Evolutionary conservation across 2,797 vertebrate genomes (phyloP).

Genomic region (Sternotherus odoratus): DNA sequence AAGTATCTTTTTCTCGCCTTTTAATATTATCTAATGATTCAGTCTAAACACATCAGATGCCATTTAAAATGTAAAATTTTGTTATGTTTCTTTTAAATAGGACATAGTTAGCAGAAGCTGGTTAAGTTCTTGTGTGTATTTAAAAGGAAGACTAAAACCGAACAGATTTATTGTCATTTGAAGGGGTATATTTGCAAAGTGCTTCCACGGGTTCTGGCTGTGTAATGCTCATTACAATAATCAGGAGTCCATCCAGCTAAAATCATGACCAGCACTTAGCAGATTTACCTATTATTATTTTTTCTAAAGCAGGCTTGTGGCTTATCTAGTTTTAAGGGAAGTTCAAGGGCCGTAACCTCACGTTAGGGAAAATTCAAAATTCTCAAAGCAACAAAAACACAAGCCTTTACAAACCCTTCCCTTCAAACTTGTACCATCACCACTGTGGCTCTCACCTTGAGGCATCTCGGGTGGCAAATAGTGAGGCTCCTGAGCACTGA

Average conservation of each 20-base stretch:
- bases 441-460: conserved; percentile 85
- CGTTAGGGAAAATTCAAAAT: fast-evolving
- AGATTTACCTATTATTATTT: neutral
- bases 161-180: neutral
- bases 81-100: conserved; percentile 12
- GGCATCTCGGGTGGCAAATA: conserved; percentile 94
- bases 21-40: conserved; percentile 57
- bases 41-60: conserved; percentile 50
- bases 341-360: neutral
- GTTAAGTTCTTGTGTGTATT: neutral
- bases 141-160: no score
- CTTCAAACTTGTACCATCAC: neutral
- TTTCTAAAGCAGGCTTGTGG: neutral
- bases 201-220: neutral
- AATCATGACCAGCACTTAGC: neutral
- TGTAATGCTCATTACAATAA: neutral
- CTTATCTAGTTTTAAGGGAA: neutral
- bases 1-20: neutral
- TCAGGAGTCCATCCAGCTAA: neutral
- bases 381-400: neutral
- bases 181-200: neutral
- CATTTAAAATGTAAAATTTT: conserved; percentile 4
- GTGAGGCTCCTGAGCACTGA: conserved; percentile 93
- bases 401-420: neutral
- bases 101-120: conserved; percentile 26